Evolutionary conservation across 2,797 vertebrate species (phyloP).

Genomic region (Tiaroga cobitis): DNA sequence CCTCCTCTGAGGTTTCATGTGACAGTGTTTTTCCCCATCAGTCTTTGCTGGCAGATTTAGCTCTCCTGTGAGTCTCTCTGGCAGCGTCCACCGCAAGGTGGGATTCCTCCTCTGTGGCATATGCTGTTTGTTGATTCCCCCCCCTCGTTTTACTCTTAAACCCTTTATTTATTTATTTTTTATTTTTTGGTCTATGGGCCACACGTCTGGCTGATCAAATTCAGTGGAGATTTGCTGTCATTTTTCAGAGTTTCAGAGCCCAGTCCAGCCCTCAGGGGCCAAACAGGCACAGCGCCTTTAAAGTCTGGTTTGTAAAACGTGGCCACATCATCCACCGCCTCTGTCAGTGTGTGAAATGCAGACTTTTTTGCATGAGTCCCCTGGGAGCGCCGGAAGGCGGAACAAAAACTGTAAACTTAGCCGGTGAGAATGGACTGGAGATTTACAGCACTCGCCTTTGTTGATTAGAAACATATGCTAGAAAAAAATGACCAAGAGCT

Average conservation of each 20-base stretch:
- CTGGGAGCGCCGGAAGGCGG: not conserved
- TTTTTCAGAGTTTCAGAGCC: conserved; percentile 65
- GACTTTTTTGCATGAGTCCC: conserved; percentile 41
- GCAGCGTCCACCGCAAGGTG: conserved; percentile 74
- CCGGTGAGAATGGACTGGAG: conserved; percentile 19
- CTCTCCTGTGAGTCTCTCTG: conserved; percentile 71
- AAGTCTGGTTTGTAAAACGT: conserved; percentile 59
- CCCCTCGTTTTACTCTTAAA: conserved; percentile 40
- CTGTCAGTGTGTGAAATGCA: conserved; percentile 52
- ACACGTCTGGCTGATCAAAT: conserved; percentile 71
- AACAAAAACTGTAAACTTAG: conserved; percentile 39
- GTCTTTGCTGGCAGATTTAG: conserved; percentile 69
- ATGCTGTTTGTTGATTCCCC: conserved; percentile 79
- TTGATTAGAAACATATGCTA: conserved; percentile 52
- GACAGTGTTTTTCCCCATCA: conserved; percentile 69
- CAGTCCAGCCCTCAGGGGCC: conserved; percentile 61
- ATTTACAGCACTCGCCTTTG: conserved; percentile 14
- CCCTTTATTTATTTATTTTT: not conserved
- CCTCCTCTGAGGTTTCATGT: conserved; percentile 68
- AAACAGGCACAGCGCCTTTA: conserved; percentile 64
- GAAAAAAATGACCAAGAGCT: conserved; percentile 1
- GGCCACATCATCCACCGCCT: conserved; percentile 38
- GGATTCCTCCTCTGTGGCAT: conserved; percentile 80
- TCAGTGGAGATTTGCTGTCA: conserved; percentile 78
- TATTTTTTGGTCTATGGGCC: conserved; percentile 69